Conservation (phyloP, 2,888 invertebrate species). For the Podabrus alpinus region DNA sequence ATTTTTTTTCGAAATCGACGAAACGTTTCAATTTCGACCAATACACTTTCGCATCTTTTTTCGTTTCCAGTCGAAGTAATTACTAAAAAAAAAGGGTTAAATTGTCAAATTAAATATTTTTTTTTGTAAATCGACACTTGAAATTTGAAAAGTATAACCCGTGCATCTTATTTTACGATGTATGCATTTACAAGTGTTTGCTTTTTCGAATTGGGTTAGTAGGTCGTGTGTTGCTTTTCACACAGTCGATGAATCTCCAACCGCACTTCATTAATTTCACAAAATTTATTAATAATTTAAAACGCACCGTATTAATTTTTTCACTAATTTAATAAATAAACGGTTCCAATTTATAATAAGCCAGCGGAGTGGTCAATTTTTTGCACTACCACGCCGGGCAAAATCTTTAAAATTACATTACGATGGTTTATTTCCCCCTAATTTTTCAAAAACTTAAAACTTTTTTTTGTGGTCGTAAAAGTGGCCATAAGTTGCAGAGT, state of each 20-base stretch:
- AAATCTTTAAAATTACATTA: no score
- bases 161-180: conserved; percentile 30
- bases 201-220: conserved; percentile 47
- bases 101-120: background rate
- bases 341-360: no score
- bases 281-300: background rate
- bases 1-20: background rate
- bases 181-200: conserved; percentile 42
- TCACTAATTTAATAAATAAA: background rate
- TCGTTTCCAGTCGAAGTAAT: background rate
- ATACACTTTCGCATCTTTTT: background rate
- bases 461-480: no score
- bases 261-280: conserved; percentile 1
- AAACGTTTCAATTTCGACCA: background rate
- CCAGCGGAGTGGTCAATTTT: background rate
- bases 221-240: conserved; percentile 32
- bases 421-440: no score
- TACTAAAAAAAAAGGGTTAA: background rate
- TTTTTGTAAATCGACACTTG: background rate
- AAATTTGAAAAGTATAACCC: conserved; percentile 7
- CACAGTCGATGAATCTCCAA: conserved; percentile 1
- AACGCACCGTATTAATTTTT: background rate
- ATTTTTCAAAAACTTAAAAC: no score
- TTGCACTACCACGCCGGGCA: background rate
- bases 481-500: no score